Conservation (phyloP, 92 coral and sea anemone genomes). For the Porites cylindrica region DNA sequence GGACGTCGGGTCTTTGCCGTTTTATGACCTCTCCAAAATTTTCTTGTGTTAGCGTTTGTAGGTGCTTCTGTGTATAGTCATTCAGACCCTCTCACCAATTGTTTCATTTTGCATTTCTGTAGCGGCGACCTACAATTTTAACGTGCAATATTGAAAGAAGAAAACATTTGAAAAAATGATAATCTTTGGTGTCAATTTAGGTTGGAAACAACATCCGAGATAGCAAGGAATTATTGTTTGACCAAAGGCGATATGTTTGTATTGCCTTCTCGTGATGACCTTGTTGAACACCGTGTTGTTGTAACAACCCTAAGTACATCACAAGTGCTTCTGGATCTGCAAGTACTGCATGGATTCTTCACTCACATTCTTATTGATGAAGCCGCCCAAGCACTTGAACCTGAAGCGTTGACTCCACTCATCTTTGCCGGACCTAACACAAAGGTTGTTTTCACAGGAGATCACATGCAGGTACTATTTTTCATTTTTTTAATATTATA, state of each 20-base stretch:
- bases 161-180: too few species aligned
- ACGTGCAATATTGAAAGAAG: too few species aligned
- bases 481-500: too few species aligned
- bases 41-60: too few species aligned
- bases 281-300: slow-evolving; percentile 72
- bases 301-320: slow-evolving; percentile 89
- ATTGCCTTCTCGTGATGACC: slow-evolving; percentile 75
- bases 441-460: slow-evolving; percentile 92
- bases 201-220: slow-evolving; percentile 36
- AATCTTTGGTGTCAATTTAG: neutral
- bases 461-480: slow-evolving; percentile 89
- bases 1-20: too few species aligned
- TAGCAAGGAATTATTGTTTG: slow-evolving; percentile 64
- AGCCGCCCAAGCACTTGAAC: slow-evolving; percentile 98
- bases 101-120: too few species aligned
- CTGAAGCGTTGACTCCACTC: slow-evolving; percentile 86
- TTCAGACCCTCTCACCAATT: too few species aligned
- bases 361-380: slow-evolving; percentile 95
- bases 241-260: slow-evolving; percentile 51
- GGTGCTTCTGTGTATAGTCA: too few species aligned
- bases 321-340: slow-evolving; percentile 69
- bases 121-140: too few species aligned
- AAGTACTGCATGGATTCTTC: slow-evolving; percentile 76
- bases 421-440: slow-evolving; percentile 87
- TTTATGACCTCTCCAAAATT: too few species aligned